Base-by-base conservation (phyloP, 30 jellyfish, hydroid and myxozoan species). In the Catostylus mosaicus region DNA sequence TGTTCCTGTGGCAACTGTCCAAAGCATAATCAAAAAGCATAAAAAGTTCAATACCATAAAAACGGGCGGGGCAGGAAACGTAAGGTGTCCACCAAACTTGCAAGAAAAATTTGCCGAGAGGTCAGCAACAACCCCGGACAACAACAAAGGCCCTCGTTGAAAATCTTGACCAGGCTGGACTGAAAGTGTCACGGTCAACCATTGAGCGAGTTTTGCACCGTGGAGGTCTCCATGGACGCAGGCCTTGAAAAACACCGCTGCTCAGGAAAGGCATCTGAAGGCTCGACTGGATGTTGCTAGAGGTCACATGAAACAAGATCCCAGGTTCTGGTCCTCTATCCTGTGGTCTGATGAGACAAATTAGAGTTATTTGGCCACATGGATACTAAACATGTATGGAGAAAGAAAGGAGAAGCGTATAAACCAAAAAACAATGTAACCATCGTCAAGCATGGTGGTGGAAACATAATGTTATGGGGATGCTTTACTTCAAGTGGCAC, bases 61-160 rank as follows among this genome's bases (percentile, higher is more conserved):
- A 23, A 63, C 16, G 54, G 16, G 54, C 16, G 14, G 14, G 8
- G 54, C 8, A 43, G 8, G 54, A 43, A 43, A 43, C 54, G 16
- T 16, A 43, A 43, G 54, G 16, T 16, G 16, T 11, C 50, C 50
- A 8, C 9, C 9, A 10, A 63, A 23, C n/a, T 20, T 10, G 24
- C 9, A 30, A 23, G n/a, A 33, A 63, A 63, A 63, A 29, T 29
- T 23, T 63, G 47, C 75, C 43, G 46, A 29, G 40, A 63, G 50
- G 75, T 63, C 75, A 63, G 30, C 75, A 63, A 63, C 75, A 63
- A 29, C 75, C 75, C 43, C 75, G 47, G 24, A 63, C 47, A 29
- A 9, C 75, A 23, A 52, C 26, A 4, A 52, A 8, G 29, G 29
- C 9, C 67, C 30, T 52, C 67, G 9, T 8, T 52, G 67, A 52